A percentile compares a stretch with the other conserved stretches of the same genome.
Evolutionary conservation across 2,888 invertebrate genomes (phyloP).

Genomic region (Drosophila robusta): DNA sequence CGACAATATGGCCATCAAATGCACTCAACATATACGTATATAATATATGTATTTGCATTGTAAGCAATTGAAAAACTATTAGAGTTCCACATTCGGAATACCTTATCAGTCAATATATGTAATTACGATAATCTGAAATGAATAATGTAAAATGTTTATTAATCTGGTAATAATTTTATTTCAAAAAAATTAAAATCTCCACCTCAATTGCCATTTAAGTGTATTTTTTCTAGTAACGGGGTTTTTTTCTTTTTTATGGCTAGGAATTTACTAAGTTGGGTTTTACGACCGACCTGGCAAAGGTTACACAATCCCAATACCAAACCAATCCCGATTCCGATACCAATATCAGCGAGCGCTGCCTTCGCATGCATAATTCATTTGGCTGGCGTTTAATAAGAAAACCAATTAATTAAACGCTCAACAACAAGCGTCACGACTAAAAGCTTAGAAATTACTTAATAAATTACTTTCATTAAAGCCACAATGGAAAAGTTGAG

Average conservation of each 20-base stretch:
- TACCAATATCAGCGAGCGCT: constrained; percentile 21
- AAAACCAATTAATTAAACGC: constrained; percentile 75
- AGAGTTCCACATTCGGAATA: neutral
- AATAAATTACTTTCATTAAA: constrained; percentile 79
- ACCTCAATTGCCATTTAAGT: constrained; percentile 5
- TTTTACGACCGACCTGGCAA: neutral
- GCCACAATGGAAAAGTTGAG: constrained; percentile 70
- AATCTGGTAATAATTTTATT: constrained; percentile 41
- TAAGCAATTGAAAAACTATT: neutral
- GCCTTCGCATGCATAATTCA: constrained; percentile 64
- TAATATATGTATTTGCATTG: neutral
- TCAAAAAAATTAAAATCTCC: constrained; percentile 35
- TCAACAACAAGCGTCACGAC: constrained; percentile 72
- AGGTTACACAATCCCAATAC: constrained; percentile 35
- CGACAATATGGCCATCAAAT: constrained; percentile 16
- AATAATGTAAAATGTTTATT: constrained; percentile 39
- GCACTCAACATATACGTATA: constrained; percentile 5
- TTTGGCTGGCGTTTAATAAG: constrained; percentile 67
- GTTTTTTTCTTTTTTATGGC: constrained; percentile 6
- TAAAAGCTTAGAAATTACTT: constrained; percentile 77
- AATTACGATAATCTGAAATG: constrained; percentile 29
- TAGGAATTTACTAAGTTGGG: constrained; percentile 12
- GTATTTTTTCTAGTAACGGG: constrained; percentile 9
- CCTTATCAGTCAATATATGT: constrained; percentile 14
- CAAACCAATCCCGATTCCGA: constrained; percentile 13